These are phyloP conservation scores for Eilema caniola DNA, from an alignment of 2,888 invertebrate species.

Conservation along the genomic window DNA sequence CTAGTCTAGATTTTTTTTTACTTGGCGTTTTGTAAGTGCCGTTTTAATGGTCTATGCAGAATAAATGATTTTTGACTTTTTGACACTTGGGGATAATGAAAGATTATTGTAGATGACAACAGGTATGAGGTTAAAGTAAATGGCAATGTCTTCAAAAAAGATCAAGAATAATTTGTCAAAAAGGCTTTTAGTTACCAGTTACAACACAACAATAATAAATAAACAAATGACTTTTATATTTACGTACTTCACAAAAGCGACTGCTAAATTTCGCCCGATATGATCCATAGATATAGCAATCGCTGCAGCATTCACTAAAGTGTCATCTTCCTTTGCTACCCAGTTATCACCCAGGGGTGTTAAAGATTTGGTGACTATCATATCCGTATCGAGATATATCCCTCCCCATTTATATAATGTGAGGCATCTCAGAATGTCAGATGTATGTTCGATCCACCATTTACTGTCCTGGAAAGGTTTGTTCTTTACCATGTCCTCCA, in stretches of 20 bases:
- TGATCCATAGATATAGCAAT: slow-evolving; percentile 84
- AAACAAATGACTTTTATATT: neutral
- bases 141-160: too few species aligned
- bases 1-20: too few species aligned
- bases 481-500: slow-evolving; percentile 83
- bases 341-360: slow-evolving; percentile 86
- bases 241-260: slow-evolving; percentile 38
- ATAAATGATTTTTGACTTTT: too few species aligned
- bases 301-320: slow-evolving; percentile 89
- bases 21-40: too few species aligned
- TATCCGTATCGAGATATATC: slow-evolving; percentile 92
- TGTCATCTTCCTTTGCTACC: slow-evolving; percentile 84
- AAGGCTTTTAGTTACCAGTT: too few species aligned
- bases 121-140: too few species aligned
- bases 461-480: slow-evolving; percentile 81
- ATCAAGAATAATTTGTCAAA: too few species aligned
- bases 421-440: slow-evolving; percentile 89
- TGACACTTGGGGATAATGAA: too few species aligned
- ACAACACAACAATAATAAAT: neutral
- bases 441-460: slow-evolving; percentile 85
- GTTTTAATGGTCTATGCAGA: too few species aligned
- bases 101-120: too few species aligned
- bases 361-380: slow-evolving; percentile 88
- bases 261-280: slow-evolving; percentile 50
- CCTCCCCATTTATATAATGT: slow-evolving; percentile 92